These are phyloP conservation scores for Megathymus violae DNA, from an alignment of 1,140 invertebrate species.

Conservation along the genomic window DNA sequence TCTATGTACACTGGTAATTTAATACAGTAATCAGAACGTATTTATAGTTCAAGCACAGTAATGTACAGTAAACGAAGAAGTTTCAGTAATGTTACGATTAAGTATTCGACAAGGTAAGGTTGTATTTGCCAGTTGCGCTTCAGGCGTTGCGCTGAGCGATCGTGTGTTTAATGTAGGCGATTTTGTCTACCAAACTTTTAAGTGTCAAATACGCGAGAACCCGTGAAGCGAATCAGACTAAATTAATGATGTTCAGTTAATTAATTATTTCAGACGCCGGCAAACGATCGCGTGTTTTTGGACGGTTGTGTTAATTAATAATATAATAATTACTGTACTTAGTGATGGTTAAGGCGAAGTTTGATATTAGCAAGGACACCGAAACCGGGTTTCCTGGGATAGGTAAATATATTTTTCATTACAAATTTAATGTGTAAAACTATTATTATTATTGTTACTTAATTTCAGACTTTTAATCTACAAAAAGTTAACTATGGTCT, in stretches of 20 bases:
- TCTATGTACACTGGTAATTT: too few species aligned
- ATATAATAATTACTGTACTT: constrained; percentile 32
- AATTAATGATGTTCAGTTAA: constrained; percentile 37
- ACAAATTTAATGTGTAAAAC: background rate
- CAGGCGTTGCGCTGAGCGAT: constrained; percentile 54
- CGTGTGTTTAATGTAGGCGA: constrained; percentile 46
- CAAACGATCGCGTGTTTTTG: constrained; percentile 44
- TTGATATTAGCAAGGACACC: constrained; percentile 28
- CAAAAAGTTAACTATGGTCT: too few species aligned
- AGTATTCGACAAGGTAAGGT: constrained; percentile 8
- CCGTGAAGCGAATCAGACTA: constrained; percentile 29
- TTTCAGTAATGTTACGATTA: too few species aligned
- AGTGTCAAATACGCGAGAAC: constrained; percentile 50
- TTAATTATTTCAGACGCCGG: constrained; percentile 20
- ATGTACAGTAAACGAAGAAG: too few species aligned
- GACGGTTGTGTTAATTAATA: constrained; percentile 33
- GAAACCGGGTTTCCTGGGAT: constrained; percentile 45
- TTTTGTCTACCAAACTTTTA: constrained; percentile 61
- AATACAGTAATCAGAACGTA: too few species aligned
- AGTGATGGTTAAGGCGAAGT: constrained; percentile 37
- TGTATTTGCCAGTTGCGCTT: constrained; percentile 53
- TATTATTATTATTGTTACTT: too few species aligned
- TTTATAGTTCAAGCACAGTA: too few species aligned
- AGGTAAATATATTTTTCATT: constrained; percentile 45
- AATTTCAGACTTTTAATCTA: too few species aligned